A percentile compares a stretch with the other conserved stretches of the same genome.
Conservation (phyloP, 1,140 invertebrate species). For the Eueides isabella region DNA sequence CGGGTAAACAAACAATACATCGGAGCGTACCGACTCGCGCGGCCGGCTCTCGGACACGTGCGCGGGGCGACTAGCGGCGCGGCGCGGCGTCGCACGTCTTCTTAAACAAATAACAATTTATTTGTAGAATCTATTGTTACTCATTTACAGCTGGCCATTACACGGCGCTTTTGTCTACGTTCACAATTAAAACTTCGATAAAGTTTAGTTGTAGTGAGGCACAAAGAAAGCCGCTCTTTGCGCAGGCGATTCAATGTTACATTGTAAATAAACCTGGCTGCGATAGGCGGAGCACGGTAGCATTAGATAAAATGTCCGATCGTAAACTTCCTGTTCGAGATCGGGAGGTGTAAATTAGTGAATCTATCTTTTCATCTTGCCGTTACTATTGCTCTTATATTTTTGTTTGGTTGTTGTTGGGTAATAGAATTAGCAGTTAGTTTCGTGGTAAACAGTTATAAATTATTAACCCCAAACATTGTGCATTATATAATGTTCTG, state of each 20-base stretch:
- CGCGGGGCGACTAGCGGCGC: slow-evolving; percentile 57
- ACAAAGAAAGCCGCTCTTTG: slow-evolving; percentile 76
- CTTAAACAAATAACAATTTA: slow-evolving; percentile 71
- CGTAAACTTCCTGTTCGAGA: slow-evolving; percentile 74
- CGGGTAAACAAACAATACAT: slow-evolving; percentile 80
- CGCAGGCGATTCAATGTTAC: slow-evolving; percentile 57
- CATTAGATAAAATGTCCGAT: slow-evolving; percentile 73
- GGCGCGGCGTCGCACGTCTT: slow-evolving; percentile 60
- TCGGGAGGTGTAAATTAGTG: slow-evolving; percentile 75
- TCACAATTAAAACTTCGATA: slow-evolving; percentile 78
- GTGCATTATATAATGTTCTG: not conserved
- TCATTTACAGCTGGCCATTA: slow-evolving; percentile 55
- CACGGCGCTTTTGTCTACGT: slow-evolving; percentile 70
- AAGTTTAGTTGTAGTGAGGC: slow-evolving; percentile 65
- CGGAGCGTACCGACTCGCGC: slow-evolving; percentile 56
- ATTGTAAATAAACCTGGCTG: slow-evolving; percentile 67
- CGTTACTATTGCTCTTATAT: slow-evolving; percentile 51
- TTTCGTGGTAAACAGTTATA: not conserved
- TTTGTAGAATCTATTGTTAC: slow-evolving; percentile 62
- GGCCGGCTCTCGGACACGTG: slow-evolving; percentile 73
- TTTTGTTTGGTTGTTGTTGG: not conserved
- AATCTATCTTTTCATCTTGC: slow-evolving; percentile 75
- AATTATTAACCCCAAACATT: not conserved
- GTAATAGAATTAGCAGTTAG: not conserved
- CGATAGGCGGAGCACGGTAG: slow-evolving; percentile 58